Evolutionary conservation across 1,140 invertebrate genomes (phyloP), one percentile per base, ranked within the genome.

Genomic region (Rhizoglyphus robini): DNA sequence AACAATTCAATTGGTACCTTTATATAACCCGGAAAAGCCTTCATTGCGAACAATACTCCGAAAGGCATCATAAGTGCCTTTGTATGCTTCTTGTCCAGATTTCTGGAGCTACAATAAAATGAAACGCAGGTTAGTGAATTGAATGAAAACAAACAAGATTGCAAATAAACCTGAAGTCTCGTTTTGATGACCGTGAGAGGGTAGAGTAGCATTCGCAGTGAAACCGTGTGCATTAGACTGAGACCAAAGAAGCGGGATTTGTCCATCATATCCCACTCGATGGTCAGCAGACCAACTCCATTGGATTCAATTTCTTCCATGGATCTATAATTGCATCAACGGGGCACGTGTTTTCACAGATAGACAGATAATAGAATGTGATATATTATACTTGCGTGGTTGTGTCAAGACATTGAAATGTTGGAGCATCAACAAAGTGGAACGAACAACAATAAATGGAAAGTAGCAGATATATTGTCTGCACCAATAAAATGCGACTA

Each of bases 261-360:
- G 76, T 99, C 88, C 89, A 99, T 90, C 92, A 98, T 97, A 66
- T 95, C 82, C 89, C 93, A 96, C 78, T 98, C 92, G 69, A 99
- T 96, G n/a, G 85, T 90, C 38, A 83, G 83, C 68, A 91, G 87
- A 54, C 65, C 20, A 18, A 64, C 51, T 32, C 63, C 64, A 47
- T 36, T 64, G 5, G 67, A 64, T 54, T 68, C 67, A 3, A 68
- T 64, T 25, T 36, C 46, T 25, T 68, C 67, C 67, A 68, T 68
- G 11, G 48, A 27, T 46, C 41, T n/a, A 46, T 46, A 46, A 46
- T n/a, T 46, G 41, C 2, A 46, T 46, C 15, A 8, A n/a, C n/a
- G n/a, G n/a, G n/a, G n/a, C n/a, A n/a, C n/a, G n/a, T n/a, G n/a
- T n/a, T n/a, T n/a, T n/a, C n/a, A n/a, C n/a, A n/a, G n/a, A n/a